These are phyloP conservation scores for Cryptoprocta ferox DNA, from an alignment of 2,797 vertebrate species.

Conservation along the genomic window DNA sequence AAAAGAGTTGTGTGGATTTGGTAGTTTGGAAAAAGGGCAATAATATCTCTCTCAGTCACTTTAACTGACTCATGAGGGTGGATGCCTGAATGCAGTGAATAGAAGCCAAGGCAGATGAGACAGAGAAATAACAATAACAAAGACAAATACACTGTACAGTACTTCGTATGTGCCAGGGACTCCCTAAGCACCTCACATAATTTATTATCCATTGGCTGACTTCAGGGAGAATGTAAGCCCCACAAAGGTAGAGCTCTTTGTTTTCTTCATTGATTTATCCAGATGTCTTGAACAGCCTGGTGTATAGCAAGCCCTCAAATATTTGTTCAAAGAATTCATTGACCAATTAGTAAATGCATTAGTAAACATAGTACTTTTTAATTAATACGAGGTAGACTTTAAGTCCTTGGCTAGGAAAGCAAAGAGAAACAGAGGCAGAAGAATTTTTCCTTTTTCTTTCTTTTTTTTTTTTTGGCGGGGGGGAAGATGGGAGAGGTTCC, in stretches of 20 bases:
- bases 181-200: neutral
- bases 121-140: neutral
- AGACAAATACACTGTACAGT: neutral
- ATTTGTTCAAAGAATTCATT: slow-evolving; percentile 10
- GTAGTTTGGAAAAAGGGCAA: neutral
- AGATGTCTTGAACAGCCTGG: neutral
- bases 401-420: neutral
- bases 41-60: neutral
- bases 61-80: neutral
- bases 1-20: neutral
- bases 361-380: neutral
- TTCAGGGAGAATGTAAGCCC: neutral
- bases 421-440: neutral
- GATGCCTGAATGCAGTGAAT: neutral
- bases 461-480: neutral
- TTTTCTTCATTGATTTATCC: neutral
- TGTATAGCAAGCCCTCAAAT: neutral
- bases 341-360: neutral
- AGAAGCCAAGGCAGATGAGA: neutral
- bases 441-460: neutral
- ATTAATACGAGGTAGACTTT: neutral
- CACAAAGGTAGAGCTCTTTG: neutral
- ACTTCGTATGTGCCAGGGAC: neutral
- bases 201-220: neutral
- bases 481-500: neutral